Conservation (phyloP, 2,797 vertebrate species). For the Clarias fuscus region DNA sequence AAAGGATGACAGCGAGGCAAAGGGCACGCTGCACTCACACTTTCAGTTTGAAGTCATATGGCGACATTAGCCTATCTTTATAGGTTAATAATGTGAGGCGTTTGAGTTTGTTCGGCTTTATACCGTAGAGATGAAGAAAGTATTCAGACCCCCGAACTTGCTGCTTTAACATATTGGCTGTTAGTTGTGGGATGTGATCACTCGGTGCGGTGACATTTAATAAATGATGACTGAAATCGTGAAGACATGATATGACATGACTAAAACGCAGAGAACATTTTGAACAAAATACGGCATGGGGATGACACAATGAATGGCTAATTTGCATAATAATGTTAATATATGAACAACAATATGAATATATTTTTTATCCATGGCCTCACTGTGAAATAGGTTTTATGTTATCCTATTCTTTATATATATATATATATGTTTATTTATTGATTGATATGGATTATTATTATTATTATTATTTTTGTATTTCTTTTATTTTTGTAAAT, state of each 20-base stretch:
- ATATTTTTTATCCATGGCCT: not conserved
- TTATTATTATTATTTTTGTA: not conserved
- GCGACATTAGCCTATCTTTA: not conserved
- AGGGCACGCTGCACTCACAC: not conserved
- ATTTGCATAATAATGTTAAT: not conserved
- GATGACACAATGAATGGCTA: not conserved
- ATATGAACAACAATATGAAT: not conserved
- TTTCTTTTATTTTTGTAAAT: not conserved
- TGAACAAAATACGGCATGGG: not conserved
- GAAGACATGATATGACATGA: not conserved
- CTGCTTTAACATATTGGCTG: not conserved
- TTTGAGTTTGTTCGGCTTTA: not conserved
- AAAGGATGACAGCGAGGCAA: not conserved
- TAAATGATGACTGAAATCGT: slow-evolving; percentile 6
- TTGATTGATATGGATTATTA: too few species aligned
- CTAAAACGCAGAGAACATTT: not conserved
- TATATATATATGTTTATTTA: too few species aligned
- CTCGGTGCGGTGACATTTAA: not conserved
- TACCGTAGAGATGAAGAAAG: not conserved
- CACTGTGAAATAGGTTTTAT: not conserved
- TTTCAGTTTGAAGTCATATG: slow-evolving; percentile 6
- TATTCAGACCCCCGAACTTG: not conserved
- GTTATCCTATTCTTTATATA: not conserved
- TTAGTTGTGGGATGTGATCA: not conserved
- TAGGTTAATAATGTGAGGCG: not conserved